A percentile compares a stretch with the other conserved stretches of the same genome.
phyloP scores from a whole-genome alignment of 2,888 invertebrate species.

The Apamea anceps region DNA sequence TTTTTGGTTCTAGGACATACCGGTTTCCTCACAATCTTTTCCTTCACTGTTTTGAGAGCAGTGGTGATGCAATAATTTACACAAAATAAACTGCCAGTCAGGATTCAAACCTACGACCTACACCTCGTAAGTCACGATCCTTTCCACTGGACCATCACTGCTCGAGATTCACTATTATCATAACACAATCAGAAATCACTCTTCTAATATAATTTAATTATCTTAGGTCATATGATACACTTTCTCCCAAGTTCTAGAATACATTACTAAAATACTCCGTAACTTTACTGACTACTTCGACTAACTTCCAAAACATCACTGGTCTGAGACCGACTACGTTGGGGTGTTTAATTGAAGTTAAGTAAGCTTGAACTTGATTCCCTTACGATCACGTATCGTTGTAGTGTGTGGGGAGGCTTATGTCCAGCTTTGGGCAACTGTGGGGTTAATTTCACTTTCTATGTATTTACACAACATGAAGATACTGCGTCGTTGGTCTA shows the following conservation, averaged over 20 bases:
- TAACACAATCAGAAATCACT: neutral
- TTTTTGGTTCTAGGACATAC: no score
- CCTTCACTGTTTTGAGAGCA: neutral
- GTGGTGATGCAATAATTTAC: neutral
- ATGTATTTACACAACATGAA: neutral
- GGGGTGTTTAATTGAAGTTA: slow-evolving; percentile 16
- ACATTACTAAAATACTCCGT: slow-evolving; percentile 28
- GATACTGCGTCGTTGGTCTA: neutral
- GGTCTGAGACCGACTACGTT: neutral
- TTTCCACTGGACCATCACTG: no score
- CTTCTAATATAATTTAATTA: neutral
- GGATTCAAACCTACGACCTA: no score
- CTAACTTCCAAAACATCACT: slow-evolving; percentile 37
- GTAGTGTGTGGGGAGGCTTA: neutral
- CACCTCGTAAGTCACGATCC: no score
- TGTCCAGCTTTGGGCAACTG: neutral
- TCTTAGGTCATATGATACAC: neutral
- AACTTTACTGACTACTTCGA: slow-evolving; percentile 19
- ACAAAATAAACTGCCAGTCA: no score
- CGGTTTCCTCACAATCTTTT: neutral
- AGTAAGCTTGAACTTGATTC: slow-evolving; percentile 5
- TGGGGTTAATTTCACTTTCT: neutral
- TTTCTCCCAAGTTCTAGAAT: slow-evolving; percentile 30
- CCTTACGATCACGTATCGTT: neutral
- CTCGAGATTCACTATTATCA: no score